phyloP scores from a whole-genome alignment of 2,113 vertebrate species.

The Gymnobelideus leadbeateri region DNA sequence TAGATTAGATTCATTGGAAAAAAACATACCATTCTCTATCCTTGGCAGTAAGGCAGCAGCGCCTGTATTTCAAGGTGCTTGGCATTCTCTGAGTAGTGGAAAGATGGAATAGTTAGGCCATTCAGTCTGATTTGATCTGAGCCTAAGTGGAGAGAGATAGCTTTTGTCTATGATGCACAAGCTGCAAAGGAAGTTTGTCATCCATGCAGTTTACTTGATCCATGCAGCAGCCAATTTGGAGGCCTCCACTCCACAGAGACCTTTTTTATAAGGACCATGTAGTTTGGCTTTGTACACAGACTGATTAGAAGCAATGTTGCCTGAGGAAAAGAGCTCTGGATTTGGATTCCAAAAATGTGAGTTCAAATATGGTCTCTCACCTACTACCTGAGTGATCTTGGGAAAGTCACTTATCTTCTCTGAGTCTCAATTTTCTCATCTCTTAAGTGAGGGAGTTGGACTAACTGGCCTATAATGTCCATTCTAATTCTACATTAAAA shows the following conservation, averaged over 20 bases:
- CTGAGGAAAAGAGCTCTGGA: background rate
- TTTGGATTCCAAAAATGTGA: background rate
- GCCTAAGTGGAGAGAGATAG: background rate
- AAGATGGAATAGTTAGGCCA: background rate
- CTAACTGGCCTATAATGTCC: background rate
- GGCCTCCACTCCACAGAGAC: background rate
- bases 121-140: background rate
- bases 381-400: background rate
- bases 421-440: background rate
- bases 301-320: background rate
- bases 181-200: background rate
- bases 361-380: background rate
- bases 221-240: background rate
- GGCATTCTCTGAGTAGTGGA: background rate
- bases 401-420: background rate
- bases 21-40: background rate
- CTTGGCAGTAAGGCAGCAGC: background rate
- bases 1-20: no score
- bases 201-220: background rate
- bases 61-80: background rate
- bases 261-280: background rate
- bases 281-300: background rate
- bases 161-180: background rate
- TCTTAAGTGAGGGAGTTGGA: background rate
- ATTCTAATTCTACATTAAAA: background rate